These are phyloP conservation scores for Leptarthrus brevirostris DNA, from an alignment of 2,888 invertebrate genomes.

Conservation along the genomic window DNA sequence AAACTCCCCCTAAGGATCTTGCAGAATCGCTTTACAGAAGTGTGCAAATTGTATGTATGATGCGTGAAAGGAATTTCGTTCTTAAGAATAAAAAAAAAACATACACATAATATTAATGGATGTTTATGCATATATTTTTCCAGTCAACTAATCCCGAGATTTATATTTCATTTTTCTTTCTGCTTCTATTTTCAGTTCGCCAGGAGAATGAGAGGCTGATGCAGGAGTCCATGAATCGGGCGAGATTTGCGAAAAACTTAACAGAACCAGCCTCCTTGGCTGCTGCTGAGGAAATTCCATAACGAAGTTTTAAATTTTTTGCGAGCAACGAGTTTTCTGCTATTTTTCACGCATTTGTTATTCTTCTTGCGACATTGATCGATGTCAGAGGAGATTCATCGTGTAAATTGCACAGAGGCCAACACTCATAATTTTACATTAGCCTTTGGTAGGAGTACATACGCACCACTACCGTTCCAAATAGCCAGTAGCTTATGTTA, in stretches of 20 bases:
- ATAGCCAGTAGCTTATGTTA: background rate
- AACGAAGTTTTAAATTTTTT: constrained; percentile 57
- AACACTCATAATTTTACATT: constrained; percentile 25
- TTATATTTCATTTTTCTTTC: background rate
- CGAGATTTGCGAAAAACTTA: constrained; percentile 64
- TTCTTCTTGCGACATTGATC: constrained; percentile 42
- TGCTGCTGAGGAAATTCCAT: constrained; percentile 58
- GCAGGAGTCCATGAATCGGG: constrained; percentile 77
- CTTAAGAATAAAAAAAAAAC: background rate
- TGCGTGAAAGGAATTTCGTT: constrained; percentile 40
- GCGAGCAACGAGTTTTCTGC: constrained; percentile 29
- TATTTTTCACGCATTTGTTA: constrained; percentile 16
- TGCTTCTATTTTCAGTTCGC: constrained; percentile 77
- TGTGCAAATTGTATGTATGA: constrained; percentile 41
- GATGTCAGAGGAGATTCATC: constrained; percentile 17
- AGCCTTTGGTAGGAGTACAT: background rate
- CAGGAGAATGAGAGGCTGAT: constrained; percentile 89
- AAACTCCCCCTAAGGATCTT: background rate
- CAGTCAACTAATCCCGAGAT: constrained; percentile 17
- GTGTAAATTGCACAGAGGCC: background rate
- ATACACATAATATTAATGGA: background rate
- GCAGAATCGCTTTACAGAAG: background rate
- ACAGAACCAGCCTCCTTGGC: constrained; percentile 62
- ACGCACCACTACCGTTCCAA: background rate
- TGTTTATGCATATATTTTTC: constrained; percentile 19